Base-by-base conservation (phyloP, 2,113 vertebrate genomes). In the Hypocryptadius cinnamomeus region DNA sequence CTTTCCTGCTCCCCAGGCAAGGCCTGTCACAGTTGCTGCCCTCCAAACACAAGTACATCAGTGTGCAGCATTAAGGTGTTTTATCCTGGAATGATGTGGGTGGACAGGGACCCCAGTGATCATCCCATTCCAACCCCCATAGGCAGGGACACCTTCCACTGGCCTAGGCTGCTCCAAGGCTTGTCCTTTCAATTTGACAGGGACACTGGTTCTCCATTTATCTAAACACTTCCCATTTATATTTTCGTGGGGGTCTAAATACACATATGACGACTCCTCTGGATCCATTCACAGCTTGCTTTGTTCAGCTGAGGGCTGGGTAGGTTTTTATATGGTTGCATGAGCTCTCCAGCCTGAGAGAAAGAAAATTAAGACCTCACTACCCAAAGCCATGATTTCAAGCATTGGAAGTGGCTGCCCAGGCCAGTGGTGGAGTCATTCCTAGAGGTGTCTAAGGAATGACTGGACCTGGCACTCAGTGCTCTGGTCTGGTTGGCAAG, bases 21-120 rank as follows among this genome's bases (percentile, higher is more conserved):
- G 0, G 13, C 13, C 0, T 7, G 33, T n/a, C 78, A 3, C 39
- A 28, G 7, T 44, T 16, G 4, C 33, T 22, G 40, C 37, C 45
- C 77, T 22, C 39, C 54, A 27, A 33, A 56, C 54, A 73, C 30
- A 33, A 31, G 40, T 1, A 17, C 66, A 33, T 8, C 20, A 16
- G 14, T 0, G 0, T 3, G 5, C 85, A 69, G 50, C 44, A 27
- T 13, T 3, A 2, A 30, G 10, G 4, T 3, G 21, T 30, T 72
- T 13, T 40, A 21, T 5, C 44, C 56, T 40, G n/a, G 40, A 70
- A 47, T 17, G n/a, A 28, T 40, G 5, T 47, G 56, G 19, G 23
- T 21, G 11, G n/a, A 30, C 40, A 79, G 28, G 33, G 33, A 28
- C 28, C 27, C 37, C 42, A 45, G 3, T 2, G 8, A 45, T 20